These are phyloP conservation scores for Thunnus maccoyii DNA, from an alignment of 2,113 vertebrate genomes.

Conservation along the genomic window DNA sequence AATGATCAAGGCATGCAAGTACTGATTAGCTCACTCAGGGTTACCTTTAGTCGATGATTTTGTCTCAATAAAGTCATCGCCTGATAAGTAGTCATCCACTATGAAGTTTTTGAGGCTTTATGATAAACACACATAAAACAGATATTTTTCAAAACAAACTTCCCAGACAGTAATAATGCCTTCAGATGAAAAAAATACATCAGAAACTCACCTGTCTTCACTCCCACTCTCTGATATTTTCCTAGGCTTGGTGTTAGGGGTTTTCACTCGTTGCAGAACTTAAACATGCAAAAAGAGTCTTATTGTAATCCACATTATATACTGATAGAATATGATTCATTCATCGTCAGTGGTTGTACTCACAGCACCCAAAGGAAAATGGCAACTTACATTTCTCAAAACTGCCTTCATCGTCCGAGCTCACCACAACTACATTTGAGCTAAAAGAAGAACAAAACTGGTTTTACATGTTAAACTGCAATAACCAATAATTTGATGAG, in stretches of 20 bases:
- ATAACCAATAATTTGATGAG: not conserved
- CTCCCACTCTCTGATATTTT: slow-evolving; percentile 55
- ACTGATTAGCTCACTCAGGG: not conserved
- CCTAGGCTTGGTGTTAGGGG: slow-evolving; percentile 72
- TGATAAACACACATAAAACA: not conserved
- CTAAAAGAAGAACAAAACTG: slow-evolving; percentile 36
- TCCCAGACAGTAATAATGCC: not conserved
- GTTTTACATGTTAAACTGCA: not conserved
- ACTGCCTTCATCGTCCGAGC: slow-evolving; percentile 75
- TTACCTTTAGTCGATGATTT: slow-evolving; percentile 77
- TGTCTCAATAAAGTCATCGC: slow-evolving; percentile 81
- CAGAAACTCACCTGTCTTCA: slow-evolving; percentile 75
- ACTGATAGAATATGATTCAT: not conserved
- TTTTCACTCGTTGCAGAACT: slow-evolving; percentile 84
- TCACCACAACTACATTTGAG: slow-evolving; percentile 59
- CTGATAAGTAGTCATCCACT: slow-evolving; percentile 78
- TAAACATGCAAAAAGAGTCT: slow-evolving; percentile 12
- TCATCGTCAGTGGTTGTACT: not conserved
- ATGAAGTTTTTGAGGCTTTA: slow-evolving; percentile 82
- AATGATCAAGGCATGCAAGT: not conserved
- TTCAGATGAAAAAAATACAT: not conserved
- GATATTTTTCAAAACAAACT: not conserved
- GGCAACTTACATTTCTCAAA: slow-evolving; percentile 84
- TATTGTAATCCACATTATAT: not conserved
- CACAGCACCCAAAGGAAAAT: not conserved